These are phyloP conservation scores for Bursaphelenchus mucronatus DNA, from an alignment of 1,140 invertebrate species.

Conservation along the genomic window DNA sequence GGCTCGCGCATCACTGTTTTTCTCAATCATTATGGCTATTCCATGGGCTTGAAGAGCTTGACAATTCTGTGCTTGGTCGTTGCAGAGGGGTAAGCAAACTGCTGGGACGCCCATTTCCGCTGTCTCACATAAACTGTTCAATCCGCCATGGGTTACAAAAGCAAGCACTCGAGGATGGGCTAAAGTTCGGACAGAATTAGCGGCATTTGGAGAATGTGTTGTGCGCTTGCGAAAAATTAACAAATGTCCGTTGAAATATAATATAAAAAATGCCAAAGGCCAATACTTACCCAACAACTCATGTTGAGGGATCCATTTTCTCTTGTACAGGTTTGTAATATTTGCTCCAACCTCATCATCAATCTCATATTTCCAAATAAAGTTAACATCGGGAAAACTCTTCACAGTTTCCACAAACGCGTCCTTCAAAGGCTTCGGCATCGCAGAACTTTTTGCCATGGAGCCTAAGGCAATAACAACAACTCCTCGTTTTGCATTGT, in stretches of 20 bases:
- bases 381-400: slow-evolving; percentile 26
- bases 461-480: slow-evolving; percentile 27
- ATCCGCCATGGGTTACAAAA: slow-evolving; percentile 76
- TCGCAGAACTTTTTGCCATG: slow-evolving; percentile 5
- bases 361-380: slow-evolving; percentile 37
- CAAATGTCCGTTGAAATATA: too few relatives aligned
- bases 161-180: slow-evolving; percentile 59
- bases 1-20: not conserved
- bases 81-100: slow-evolving; percentile 67
- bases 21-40: slow-evolving; percentile 11
- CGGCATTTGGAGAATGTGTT: too few relatives aligned
- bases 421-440: slow-evolving; percentile 29
- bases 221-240: too few relatives aligned
- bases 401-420: slow-evolving; percentile 26
- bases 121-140: slow-evolving; percentile 74
- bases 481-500: slow-evolving; percentile 17
- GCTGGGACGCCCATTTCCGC: slow-evolving; percentile 76
- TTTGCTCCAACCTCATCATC: slow-evolving; percentile 12
- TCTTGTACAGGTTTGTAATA: not conserved
- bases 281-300: not conserved
- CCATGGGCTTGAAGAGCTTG: slow-evolving; percentile 19
- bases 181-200: too few relatives aligned
- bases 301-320: slow-evolving; percentile 2
- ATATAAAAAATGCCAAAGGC: slow-evolving; percentile 67
- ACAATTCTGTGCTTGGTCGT: slow-evolving; percentile 32